These are phyloP conservation scores for Frieseomelitta varia DNA, from an alignment of 1,140 invertebrate genomes.

Conservation along the genomic window DNA sequence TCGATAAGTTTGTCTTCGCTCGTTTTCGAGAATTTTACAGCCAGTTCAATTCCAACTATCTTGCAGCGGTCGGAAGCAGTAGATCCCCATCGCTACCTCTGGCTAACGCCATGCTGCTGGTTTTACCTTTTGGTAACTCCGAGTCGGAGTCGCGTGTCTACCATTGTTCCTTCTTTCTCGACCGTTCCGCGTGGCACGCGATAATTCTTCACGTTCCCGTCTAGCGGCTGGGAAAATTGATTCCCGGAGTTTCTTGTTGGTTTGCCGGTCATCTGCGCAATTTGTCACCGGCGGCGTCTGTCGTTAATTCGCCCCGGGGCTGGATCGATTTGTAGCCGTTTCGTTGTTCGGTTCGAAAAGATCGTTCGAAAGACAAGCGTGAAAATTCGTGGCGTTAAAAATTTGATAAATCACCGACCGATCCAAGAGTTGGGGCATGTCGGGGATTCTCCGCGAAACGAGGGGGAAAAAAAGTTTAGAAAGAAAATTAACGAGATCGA, in stretches of 20 bases:
- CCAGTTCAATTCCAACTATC: neutral
- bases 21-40: neutral
- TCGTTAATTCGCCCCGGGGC: constrained; percentile 17
- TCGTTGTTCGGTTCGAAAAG: constrained; percentile 1
- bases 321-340: constrained; percentile 11
- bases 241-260: constrained; percentile 43
- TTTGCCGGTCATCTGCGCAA: constrained; percentile 23
- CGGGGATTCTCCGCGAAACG: too few species aligned
- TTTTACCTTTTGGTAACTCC: constrained; percentile 14
- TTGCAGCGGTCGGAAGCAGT: neutral
- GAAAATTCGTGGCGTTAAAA: neutral
- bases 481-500: neutral
- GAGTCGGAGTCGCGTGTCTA: constrained; percentile 10
- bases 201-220: constrained; percentile 58
- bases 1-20: neutral
- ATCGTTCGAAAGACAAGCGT: neutral
- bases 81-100: neutral
- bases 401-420: neutral
- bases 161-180: constrained; percentile 17
- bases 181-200: constrained; percentile 5
- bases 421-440: neutral
- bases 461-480: neutral
- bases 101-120: neutral
- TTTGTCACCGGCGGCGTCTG: constrained; percentile 26
- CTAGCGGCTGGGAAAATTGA: constrained; percentile 34